A percentile compares a stretch with the other conserved stretches of the same genome.
Conservation (phyloP, 2,797 vertebrate species). For the Tarsius wallacei region DNA sequence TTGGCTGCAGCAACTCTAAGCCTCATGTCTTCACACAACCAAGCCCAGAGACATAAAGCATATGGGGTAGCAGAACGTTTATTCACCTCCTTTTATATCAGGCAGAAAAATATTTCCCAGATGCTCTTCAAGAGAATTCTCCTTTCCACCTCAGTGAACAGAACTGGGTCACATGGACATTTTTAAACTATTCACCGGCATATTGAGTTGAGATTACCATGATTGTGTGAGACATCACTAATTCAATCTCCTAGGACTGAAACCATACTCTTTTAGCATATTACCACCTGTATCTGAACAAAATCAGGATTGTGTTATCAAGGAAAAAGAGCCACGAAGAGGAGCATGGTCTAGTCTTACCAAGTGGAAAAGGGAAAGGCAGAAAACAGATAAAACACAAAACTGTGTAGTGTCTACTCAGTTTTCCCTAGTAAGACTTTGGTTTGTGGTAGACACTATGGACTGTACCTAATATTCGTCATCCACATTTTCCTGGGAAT, state of each 20-base stretch:
- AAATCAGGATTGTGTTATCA: background rate
- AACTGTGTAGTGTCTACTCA: background rate
- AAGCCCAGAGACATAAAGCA: background rate
- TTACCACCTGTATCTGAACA: background rate
- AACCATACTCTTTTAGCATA: too few species aligned
- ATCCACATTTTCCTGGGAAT: background rate
- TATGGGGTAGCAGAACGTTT: accelerated
- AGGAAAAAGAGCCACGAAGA: background rate
- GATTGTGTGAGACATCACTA: background rate
- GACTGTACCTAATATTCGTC: background rate
- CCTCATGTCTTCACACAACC: background rate
- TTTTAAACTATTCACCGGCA: background rate
- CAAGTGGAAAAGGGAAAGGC: background rate
- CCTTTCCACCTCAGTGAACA: background rate
- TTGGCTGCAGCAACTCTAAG: background rate
- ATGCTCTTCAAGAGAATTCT: background rate
- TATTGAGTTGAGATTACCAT: background rate
- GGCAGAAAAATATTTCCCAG: background rate
- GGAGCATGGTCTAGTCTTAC: background rate
- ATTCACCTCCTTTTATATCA: background rate
- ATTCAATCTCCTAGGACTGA: background rate
- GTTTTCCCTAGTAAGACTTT: background rate
- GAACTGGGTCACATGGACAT: background rate
- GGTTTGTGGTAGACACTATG: background rate
- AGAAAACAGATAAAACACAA: background rate